Conservation (phyloP, 2,113 vertebrate species). For the Ceratotherium simum region DNA sequence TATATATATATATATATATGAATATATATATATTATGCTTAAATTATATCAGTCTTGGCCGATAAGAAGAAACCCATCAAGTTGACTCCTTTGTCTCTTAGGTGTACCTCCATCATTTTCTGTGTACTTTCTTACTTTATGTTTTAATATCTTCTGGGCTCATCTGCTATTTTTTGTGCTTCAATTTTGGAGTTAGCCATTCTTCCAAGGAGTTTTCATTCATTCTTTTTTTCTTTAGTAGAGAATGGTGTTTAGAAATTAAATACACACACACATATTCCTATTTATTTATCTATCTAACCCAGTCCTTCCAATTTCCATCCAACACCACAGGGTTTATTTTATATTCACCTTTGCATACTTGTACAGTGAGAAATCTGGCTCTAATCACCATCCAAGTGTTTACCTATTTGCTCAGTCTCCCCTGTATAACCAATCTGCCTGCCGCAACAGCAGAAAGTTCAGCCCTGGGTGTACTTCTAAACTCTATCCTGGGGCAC, state of each 20-base stretch:
- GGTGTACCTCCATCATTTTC: background rate
- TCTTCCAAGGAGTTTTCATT: background rate
- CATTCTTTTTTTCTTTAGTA: background rate
- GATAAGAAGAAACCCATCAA: background rate
- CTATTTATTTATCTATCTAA: background rate
- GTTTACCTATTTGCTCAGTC: background rate
- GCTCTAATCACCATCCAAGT: background rate
- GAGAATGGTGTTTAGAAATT: background rate
- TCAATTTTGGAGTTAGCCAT: background rate
- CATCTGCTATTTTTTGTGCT: background rate
- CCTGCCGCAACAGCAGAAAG: background rate
- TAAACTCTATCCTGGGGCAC: accelerated
- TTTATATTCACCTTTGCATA: background rate
- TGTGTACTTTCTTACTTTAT: background rate
- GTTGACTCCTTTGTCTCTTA: background rate
- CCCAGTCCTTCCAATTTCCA: background rate
- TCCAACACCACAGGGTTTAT: background rate
- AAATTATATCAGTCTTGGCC: background rate
- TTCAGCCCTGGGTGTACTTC: background rate
- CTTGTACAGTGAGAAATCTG: background rate
- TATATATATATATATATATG: background rate
- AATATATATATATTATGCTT: background rate
- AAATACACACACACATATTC: background rate
- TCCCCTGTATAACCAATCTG: background rate
- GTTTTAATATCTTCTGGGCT: background rate